Evolutionary conservation across 2,888 invertebrate species (phyloP).

Genomic region (Orthosia gothica): DNA sequence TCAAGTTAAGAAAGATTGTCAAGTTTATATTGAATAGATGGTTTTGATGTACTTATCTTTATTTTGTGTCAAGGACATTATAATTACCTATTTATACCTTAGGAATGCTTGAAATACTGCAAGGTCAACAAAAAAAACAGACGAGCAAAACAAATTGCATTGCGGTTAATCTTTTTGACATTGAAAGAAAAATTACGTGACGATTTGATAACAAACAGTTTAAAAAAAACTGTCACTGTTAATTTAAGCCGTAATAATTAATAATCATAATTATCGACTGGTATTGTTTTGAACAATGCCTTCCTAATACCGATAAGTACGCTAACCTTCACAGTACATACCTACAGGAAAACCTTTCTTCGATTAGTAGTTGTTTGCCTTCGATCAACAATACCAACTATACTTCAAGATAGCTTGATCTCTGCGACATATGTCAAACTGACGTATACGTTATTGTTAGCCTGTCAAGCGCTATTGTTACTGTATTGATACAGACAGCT

Average conservation of each 20-base stretch:
- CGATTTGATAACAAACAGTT: slow-evolving; percentile 17
- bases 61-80: not conserved
- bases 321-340: not conserved
- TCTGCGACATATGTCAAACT: no score
- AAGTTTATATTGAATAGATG: not conserved
- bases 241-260: not conserved
- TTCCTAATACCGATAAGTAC: not conserved
- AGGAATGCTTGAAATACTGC: not conserved
- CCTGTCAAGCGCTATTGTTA: no score
- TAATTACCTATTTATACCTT: not conserved
- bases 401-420: no score
- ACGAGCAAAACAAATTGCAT: slow-evolving; percentile 11
- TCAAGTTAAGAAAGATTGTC: no score
- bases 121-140: not conserved
- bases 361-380: not conserved
- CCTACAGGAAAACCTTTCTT: not conserved
- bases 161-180: slow-evolving; percentile 9
- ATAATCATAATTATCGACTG: not conserved
- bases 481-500: no score
- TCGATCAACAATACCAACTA: no score
- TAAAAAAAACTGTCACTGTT: not conserved
- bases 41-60: not conserved
- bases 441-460: no score
- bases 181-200: slow-evolving; percentile 25
- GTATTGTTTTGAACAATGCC: slow-evolving; percentile 17